Conservation (phyloP, 2,797 vertebrate species). For the Moxostoma hubbsi region DNA sequence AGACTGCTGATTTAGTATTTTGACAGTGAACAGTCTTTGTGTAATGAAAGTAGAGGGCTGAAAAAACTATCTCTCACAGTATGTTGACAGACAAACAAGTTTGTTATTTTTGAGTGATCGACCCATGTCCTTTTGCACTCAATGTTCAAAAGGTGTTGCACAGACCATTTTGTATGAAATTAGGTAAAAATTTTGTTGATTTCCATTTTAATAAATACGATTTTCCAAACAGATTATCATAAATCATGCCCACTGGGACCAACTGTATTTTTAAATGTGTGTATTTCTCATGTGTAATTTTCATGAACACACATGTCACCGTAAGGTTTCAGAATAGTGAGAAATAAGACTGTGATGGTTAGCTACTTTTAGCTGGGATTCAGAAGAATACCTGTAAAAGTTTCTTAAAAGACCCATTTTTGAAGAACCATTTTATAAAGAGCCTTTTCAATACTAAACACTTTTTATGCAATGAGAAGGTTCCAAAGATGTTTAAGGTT, state of each 20-base stretch:
- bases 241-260: too few species aligned
- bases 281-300: too few species aligned
- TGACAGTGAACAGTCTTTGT: slow-evolving; percentile 61
- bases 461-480: too few species aligned
- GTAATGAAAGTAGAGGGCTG: slow-evolving; percentile 44
- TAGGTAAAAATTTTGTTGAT: not conserved
- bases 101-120: slow-evolving; percentile 41
- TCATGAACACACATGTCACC: not conserved
- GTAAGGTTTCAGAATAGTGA: not conserved
- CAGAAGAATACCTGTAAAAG: too few species aligned
- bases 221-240: not conserved
- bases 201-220: not conserved
- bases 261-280: too few species aligned
- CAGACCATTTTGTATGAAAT: not conserved
- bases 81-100: slow-evolving; percentile 50
- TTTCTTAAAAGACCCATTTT: too few species aligned
- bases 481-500: too few species aligned
- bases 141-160: slow-evolving; percentile 25
- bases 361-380: too few species aligned
- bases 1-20: slow-evolving; percentile 74
- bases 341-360: too few species aligned
- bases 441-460: too few species aligned
- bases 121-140: slow-evolving; percentile 30
- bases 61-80: slow-evolving; percentile 38
- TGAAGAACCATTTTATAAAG: too few species aligned